Evolutionary conservation across 2,797 vertebrate genomes (phyloP), one percentile per base, ranked within the genome.

Genomic region (Pagetopsis macropterus): DNA sequence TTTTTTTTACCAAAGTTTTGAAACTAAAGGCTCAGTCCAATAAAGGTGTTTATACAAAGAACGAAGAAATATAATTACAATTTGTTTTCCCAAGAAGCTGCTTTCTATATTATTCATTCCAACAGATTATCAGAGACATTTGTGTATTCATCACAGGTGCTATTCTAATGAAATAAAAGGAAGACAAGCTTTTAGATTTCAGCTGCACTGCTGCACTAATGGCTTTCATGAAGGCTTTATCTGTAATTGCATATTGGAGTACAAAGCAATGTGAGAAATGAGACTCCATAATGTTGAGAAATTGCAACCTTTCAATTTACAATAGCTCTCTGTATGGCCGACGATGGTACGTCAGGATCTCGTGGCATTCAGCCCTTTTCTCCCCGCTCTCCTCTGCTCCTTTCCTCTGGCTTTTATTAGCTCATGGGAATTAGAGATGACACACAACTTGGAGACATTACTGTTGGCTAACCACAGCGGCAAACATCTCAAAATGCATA

Each of bases 341-440:
- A 54, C 3, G 0, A 45, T 65, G 19, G 37, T 56, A 72, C 71
- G 51, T 69, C 57, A 63, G 56, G 50, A 56, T 76, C 64, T 41
- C 0, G 6, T 27, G 78, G 72, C 27, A 19, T 50, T 64, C 31
- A 4, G 54, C 62, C 63, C 56, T 9, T 57, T 49, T 69, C 49
- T 65, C 56, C 59, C 60, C 45, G 65, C 52, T 76, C 57, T 48
- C 49, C 56, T 59, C 37, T 44, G 15, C 23, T 61, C 23, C 66
- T 61, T 64, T 72, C 57, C 72, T 64, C 70, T 83, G 65, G 66
- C 61, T 79, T 66, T 40, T 70, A 81, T 84, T 84, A 83, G 73
- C 77, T 90, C 59, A 75, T 83, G 79, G 81, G 71, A 83, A 86
- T 79, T 75, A 68, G 66, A 83, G 72, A 72, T 81, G 85, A 81